Conservation (phyloP, 2,113 vertebrate species). For the Cyprinodon variegatus region DNA sequence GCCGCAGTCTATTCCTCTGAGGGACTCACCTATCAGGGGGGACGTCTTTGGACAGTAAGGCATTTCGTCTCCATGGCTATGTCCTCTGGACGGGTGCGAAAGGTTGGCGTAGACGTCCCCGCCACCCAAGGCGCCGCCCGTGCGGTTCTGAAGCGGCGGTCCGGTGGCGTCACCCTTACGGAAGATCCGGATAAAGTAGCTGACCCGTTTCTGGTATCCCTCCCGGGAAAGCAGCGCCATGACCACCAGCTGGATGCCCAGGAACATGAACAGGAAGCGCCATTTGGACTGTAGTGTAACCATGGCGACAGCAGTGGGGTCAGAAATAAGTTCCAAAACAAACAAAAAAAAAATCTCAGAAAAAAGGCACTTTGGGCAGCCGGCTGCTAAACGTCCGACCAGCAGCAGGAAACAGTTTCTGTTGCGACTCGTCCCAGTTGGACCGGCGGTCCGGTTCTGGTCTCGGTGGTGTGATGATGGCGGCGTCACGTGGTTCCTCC, state of each 20-base stretch:
- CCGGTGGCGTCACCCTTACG: conserved; percentile 56
- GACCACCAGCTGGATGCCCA: conserved; percentile 83
- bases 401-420: neutral
- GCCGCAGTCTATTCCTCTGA: too few species aligned
- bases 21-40: conserved; percentile 76
- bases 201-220: conserved; percentile 77
- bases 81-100: conserved; percentile 60
- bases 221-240: conserved; percentile 82
- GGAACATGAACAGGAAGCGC: conserved; percentile 80
- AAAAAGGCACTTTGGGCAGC: conserved; percentile 72
- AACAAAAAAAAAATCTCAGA: neutral
- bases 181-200: conserved; percentile 81
- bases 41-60: conserved; percentile 80
- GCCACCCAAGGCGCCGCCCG: neutral
- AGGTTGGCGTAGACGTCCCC: conserved; percentile 81
- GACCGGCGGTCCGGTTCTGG: conserved; percentile 36
- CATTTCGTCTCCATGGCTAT: conserved; percentile 60
- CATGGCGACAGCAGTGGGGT: conserved; percentile 40
- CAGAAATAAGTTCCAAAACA: neutral
- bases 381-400: conserved; percentile 2
- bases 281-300: conserved; percentile 76
- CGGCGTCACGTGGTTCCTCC: conserved; percentile 58
- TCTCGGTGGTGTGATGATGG: conserved; percentile 23
- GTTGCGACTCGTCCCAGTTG: conserved; percentile 29
- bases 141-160: conserved; percentile 53